phyloP scores from a whole-genome alignment of 2,888 invertebrate species.

The Magallana nippona region DNA sequence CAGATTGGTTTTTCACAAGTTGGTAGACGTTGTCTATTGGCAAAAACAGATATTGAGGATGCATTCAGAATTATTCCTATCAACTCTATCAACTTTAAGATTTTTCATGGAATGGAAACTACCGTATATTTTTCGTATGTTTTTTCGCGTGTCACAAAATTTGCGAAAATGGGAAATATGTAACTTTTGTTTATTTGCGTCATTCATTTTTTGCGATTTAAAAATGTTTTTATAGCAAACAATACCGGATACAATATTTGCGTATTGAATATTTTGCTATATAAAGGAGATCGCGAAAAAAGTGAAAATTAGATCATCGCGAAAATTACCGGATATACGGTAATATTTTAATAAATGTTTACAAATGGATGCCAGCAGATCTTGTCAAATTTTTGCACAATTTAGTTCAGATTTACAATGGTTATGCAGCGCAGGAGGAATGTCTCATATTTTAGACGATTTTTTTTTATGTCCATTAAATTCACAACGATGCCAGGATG shows the following conservation, averaged over 20 bases:
- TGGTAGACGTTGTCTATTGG: not conserved
- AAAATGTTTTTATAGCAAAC: no score
- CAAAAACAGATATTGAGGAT: not conserved
- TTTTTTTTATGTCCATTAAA: constrained; percentile 40
- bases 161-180: no score
- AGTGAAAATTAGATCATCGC: no score
- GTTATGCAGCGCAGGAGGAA: constrained; percentile 31
- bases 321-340: no score
- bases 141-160: no score
- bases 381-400: constrained; percentile 48
- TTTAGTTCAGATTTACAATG: constrained; percentile 45
- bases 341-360: constrained; percentile 34
- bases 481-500: constrained; percentile 33
- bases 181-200: no score
- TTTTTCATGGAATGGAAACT: not conserved
- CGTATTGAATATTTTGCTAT: no score
- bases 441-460: constrained; percentile 45
- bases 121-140: no score
- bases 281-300: no score
- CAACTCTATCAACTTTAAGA: not conserved
- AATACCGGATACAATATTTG: no score
- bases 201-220: no score
- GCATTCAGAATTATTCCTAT: not conserved
- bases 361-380: constrained; percentile 49
- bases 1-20: not conserved